Evolutionary conservation across 1,140 invertebrate genomes (phyloP).

Genomic region (Elysia chlorotica): DNA sequence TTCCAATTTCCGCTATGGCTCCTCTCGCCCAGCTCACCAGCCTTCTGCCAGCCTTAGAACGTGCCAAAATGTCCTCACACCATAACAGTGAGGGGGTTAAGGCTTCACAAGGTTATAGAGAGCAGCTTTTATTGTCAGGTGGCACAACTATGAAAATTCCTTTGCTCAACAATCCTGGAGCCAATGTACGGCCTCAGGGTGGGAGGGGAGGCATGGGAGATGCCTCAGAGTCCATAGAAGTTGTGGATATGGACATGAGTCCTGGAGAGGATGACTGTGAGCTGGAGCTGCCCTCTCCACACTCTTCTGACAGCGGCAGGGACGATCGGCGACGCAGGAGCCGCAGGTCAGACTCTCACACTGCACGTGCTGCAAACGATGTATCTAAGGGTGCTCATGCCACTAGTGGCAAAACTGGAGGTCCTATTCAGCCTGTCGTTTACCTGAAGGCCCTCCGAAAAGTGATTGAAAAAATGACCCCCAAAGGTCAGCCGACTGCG

Average conservation of each 20-base stretch:
- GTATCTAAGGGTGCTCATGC: conserved; percentile 2
- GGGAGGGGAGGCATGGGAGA: background rate
- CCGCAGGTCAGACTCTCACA: conserved; percentile 10
- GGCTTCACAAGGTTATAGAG: background rate
- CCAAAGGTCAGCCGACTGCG: conserved; percentile 22
- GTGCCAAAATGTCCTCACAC: conserved; percentile 10
- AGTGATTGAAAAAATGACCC: conserved; percentile 26
- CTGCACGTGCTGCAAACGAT: conserved; percentile 64
- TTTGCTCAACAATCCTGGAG: background rate
- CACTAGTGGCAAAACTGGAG: conserved; percentile 8
- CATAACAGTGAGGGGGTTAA: background rate
- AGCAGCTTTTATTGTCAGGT: background rate
- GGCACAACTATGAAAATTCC: background rate
- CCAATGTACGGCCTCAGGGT: background rate
- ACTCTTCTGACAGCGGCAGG: conserved; percentile 3
- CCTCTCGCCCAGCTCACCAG: conserved; percentile 8
- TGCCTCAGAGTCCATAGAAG: conserved; percentile 53
- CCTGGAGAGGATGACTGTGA: conserved; percentile 51
- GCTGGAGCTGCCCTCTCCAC: conserved; percentile 29
- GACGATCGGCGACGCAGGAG: background rate
- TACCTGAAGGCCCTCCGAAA: conserved; percentile 26
- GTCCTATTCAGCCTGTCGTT: conserved; percentile 10
- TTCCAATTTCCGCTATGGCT: conserved; percentile 8
- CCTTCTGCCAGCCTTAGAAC: conserved; percentile 12
- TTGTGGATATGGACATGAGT: conserved; percentile 71